Evolutionary conservation across 2,113 vertebrate species (phyloP).

Genomic region (Protomyctophum bolini): DNA sequence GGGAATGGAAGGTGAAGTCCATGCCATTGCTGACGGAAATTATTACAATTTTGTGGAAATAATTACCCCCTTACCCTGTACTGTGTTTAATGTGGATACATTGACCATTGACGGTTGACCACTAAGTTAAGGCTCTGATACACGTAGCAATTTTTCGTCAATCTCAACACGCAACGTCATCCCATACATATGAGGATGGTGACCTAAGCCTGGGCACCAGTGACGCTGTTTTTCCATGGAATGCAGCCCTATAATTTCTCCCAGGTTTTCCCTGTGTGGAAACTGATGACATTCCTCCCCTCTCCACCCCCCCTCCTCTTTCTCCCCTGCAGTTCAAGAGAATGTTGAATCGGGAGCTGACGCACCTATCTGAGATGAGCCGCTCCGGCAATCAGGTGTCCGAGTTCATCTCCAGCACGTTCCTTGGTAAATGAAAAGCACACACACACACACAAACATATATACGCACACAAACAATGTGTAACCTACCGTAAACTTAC

Average conservation of each 20-base stretch:
- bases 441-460: not conserved
- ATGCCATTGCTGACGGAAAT: constrained; percentile 33
- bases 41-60: constrained; percentile 3
- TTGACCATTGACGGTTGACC: no score
- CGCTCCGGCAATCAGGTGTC: constrained; percentile 96
- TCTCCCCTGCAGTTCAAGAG: constrained; percentile 87
- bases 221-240: constrained; percentile 43
- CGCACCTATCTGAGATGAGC: constrained; percentile 94
- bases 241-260: constrained; percentile 38
- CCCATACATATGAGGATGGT: not conserved
- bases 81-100: no score
- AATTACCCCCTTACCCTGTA: no score
- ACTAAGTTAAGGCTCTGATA: no score
- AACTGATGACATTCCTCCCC: constrained; percentile 50
- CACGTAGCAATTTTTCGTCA: no score
- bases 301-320: not conserved
- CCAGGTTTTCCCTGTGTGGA: constrained; percentile 53
- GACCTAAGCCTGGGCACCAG: constrained; percentile 17
- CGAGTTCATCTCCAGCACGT: constrained; percentile 93
- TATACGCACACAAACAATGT: not conserved
- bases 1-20: constrained; percentile 17
- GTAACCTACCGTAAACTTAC: no score
- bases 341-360: constrained; percentile 95
- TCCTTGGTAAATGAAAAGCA: constrained; percentile 82
- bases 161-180: no score